Percentiles rank a stretch among this genome's conserved stretches.
These are phyloP conservation scores for Aphelinus certus DNA, from an alignment of 1,140 invertebrate species.

Conservation along the genomic window DNA sequence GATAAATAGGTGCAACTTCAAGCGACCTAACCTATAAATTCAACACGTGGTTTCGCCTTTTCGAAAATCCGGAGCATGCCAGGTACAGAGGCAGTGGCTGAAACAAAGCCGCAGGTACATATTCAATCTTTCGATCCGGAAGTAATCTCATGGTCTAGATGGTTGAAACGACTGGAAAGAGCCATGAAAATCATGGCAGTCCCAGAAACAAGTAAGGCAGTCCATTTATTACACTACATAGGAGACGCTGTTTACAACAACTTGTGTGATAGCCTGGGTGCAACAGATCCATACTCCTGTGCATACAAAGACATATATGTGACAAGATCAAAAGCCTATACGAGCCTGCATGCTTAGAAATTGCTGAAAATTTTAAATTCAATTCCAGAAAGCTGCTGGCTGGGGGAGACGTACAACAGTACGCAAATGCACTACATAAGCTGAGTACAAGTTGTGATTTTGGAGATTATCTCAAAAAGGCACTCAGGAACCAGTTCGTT, in stretches of 20 bases:
- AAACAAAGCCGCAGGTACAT: neutral
- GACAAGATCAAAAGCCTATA: constrained; percentile 18
- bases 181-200: constrained; percentile 16
- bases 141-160: neutral
- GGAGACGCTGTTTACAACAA: constrained; percentile 4
- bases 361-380: constrained; percentile 29
- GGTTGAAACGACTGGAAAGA: constrained; percentile 13
- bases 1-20: too few species aligned
- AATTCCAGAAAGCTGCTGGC: constrained; percentile 16
- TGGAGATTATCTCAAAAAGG: neutral
- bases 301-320: neutral
- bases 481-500: constrained; percentile 6
- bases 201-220: neutral
- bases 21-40: too few species aligned
- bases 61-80: too few species aligned
- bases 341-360: neutral
- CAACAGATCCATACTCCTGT: neutral
- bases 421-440: neutral
- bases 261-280: constrained; percentile 5
- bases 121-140: constrained; percentile 2
- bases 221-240: constrained; percentile 18
- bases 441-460: constrained; percentile 13
- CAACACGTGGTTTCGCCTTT: too few species aligned
- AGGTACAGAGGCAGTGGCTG: too few species aligned
- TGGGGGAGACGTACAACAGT: constrained; percentile 19